A percentile compares a stretch with the other conserved stretches of the same genome.
Evolutionary conservation across 1,140 invertebrate genomes (phyloP).

Genomic region (Sitodiplosis mosellana): DNA sequence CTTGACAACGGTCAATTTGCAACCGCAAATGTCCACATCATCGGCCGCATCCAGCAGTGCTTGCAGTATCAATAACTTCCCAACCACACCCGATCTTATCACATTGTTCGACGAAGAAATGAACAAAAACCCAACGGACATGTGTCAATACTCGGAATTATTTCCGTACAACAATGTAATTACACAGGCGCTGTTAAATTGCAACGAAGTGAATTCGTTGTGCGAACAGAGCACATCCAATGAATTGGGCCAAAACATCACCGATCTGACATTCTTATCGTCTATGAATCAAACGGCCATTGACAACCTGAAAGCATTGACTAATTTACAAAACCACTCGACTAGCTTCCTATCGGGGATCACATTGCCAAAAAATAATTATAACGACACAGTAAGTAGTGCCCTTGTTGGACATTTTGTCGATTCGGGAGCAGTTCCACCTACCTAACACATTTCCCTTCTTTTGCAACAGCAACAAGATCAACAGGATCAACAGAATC

Average conservation of each 20-base stretch:
- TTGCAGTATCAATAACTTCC: not conserved
- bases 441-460: not conserved
- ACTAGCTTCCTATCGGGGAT: constrained; percentile 22
- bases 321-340: constrained; percentile 23
- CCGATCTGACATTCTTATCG: not conserved
- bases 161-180: constrained; percentile 3
- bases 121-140: not conserved
- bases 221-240: not conserved
- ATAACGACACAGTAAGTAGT: not conserved
- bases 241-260: not conserved
- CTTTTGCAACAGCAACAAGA: no score
- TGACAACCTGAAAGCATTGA: constrained; percentile 27
- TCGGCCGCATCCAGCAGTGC: not conserved
- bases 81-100: constrained; percentile 9
- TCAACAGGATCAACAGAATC: no score
- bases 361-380: constrained; percentile 19
- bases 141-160: constrained; percentile 2
- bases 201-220: not conserved
- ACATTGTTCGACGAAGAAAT: constrained; percentile 8
- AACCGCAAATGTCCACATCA: not conserved
- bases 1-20: not conserved
- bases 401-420: not conserved
- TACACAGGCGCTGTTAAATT: constrained; percentile 4
- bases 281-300: constrained; percentile 19
- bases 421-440: not conserved